Evolutionary conservation across 2,888 invertebrate genomes (phyloP), one percentile per base, ranked within the genome.

Genomic region (Chydorus sphaericus): DNA sequence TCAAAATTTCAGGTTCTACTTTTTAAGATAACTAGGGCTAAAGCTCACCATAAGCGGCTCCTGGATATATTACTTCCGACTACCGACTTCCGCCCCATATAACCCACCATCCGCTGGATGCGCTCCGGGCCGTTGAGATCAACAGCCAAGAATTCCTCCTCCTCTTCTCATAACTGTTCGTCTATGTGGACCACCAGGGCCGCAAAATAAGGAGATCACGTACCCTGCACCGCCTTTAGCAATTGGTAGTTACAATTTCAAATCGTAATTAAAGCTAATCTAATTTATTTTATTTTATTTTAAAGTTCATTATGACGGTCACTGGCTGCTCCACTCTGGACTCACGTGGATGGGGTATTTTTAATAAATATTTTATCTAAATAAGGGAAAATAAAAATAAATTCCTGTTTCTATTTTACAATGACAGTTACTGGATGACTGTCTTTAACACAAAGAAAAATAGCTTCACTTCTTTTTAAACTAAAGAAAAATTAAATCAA

Each of bases 151-250:
- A 89, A 73, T 83, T 82, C 67, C 73, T 90, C 59, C 75, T 90
- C 58, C 87, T 88, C 63, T 90, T 90, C 75, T 83, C 83, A 68
- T 83, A 87, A 52, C 76, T 94, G 55, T 94, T 91, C 51, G 81
- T 94, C 58, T 96, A 91, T 71, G 93, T 96, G 51, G 92, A 94
- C 73, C 74, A 82, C 62, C 79, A 81, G 69, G 94, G 94, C 3
- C 81, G 87, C 60, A 85, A 92, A 63, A 90, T 65, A 81, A 88
- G 58, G 97, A 98, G 75, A 83, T 98, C 61, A 94, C 97, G 91
- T 97, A 94, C 75, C 96, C 97, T 6, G 89, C 91, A 58, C 80
- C 85, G 62, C 91, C 92, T 26, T 75, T 80, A 37, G 81, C 85
- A 67, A 85, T 92, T 68, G 85, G 91, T 90, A 58, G 49, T 10